Conservation (phyloP, 2,113 vertebrate species). For the Drymodes brunneopygia region DNA sequence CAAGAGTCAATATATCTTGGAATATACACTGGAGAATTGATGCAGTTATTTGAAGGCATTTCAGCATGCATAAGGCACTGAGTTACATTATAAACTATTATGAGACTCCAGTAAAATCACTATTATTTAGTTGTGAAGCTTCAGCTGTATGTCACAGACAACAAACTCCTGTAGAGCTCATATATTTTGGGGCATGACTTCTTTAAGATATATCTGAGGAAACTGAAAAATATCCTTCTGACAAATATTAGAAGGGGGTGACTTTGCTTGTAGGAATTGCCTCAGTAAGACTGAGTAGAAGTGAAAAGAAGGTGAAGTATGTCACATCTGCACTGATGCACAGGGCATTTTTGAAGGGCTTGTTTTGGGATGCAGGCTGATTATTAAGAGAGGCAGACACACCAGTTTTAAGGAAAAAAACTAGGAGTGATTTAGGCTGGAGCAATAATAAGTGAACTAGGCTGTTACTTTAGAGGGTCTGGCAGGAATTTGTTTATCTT, state of each 20-base stretch:
- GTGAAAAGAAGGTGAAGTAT: background rate
- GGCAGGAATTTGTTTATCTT: background rate
- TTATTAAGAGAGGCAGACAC: background rate
- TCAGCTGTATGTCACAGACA: background rate
- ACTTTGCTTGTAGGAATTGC: background rate
- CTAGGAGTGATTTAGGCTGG: background rate
- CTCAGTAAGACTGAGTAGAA: background rate
- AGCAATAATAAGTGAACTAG: background rate
- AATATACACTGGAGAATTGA: background rate
- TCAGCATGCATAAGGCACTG: background rate
- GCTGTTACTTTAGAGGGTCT: background rate
- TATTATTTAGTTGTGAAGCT: background rate
- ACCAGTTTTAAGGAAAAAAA: background rate
- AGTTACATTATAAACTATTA: background rate
- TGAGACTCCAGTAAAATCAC: background rate
- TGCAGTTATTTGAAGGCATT: conserved; percentile 21
- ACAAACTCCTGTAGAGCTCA: background rate
- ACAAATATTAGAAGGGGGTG: background rate
- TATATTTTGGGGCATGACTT: background rate
- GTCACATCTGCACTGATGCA: background rate
- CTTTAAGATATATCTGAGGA: background rate
- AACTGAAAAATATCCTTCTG: background rate
- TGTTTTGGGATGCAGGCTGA: background rate
- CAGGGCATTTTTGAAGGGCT: background rate
- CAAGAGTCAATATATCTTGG: background rate